phyloP scores from a whole-genome alignment of 2,797 vertebrate genomes.

The Eleutherodactylus coqui region DNA sequence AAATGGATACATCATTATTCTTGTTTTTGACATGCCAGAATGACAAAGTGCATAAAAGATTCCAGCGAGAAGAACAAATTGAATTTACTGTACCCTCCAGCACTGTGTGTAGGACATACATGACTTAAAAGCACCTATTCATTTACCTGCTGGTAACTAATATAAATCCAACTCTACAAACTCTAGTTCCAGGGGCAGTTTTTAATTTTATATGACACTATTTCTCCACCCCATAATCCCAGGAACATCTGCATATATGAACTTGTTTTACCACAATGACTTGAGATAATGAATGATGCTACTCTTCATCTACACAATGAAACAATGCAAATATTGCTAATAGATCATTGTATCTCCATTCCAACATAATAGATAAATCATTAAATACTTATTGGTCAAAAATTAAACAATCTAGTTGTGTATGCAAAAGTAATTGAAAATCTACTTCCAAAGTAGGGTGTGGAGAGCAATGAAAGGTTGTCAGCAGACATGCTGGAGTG shows the following conservation, averaged over 20 bases:
- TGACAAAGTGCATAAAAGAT: not conserved
- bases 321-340: not conserved
- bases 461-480: not conserved
- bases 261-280: too few relatives aligned
- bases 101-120: not conserved
- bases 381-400: not conserved
- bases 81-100: not conserved
- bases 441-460: slow-evolving; percentile 14
- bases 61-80: not conserved
- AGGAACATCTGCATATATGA: not conserved
- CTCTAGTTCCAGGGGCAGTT: not conserved
- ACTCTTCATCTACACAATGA: not conserved
- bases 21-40: not conserved
- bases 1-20: not conserved
- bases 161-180: too few relatives aligned
- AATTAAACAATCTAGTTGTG: not conserved
- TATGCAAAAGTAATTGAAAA: slow-evolving; percentile 1
- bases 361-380: not conserved
- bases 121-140: too few relatives aligned
- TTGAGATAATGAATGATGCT: not conserved
- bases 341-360: not conserved
- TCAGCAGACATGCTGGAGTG: slow-evolving; percentile 68
- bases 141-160: too few relatives aligned
- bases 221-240: not conserved
- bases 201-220: not conserved